Evolutionary conservation across 2,888 invertebrate genomes (phyloP), one percentile per base, ranked within the genome.

Genomic region (Leptinotarsa haldemani): DNA sequence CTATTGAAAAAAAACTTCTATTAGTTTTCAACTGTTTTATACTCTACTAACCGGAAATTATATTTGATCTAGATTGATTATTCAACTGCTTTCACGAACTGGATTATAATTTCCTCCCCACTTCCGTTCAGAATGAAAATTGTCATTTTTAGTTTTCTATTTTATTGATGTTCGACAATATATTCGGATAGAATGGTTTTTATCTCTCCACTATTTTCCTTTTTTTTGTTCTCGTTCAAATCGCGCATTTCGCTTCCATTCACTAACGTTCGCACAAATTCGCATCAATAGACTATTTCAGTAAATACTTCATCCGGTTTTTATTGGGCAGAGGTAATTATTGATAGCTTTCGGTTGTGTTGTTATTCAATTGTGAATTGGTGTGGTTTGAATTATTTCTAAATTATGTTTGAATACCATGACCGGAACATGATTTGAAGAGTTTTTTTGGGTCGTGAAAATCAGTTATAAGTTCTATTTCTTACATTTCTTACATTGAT

Each of bases 221-320:
- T 16, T 61, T 61, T 61, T 61, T 61, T 61, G 61, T 61, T 40
- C 40, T 3, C 30, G 61, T 61, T 40, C n/a, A 61, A 61, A 30
- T 30, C n/a, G n/a, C n/a, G 61, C 61, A n/a, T 61, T 61, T 61
- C n/a, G 61, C 30, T n/a, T 2, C 15, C 25, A 61, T 40, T 61
- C 61, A 61, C 61, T 61, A 18, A 30, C n/a, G 16, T 61, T 61
- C 7, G 61, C 40, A 30, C 30, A 13, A 30, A 61, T 61, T 61
- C 30, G 30, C 61, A 25, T 30, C 61, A 5, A 15, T 22, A 22
- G 13, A 61, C n/a, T 9, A 61, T 61, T 61, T 25, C 30, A 30
- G 9, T n/a, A n/a, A 61, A 61, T 40, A 61, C 40, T 61, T 61
- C n/a, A 7, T 40, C 61, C n/a, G 16, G 40, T 61, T 61, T 30